Percentiles rank a stretch among this genome's conserved stretches.
phyloP scores from a whole-genome alignment of 2,113 vertebrate species.

The Paratilapia polleni region DNA sequence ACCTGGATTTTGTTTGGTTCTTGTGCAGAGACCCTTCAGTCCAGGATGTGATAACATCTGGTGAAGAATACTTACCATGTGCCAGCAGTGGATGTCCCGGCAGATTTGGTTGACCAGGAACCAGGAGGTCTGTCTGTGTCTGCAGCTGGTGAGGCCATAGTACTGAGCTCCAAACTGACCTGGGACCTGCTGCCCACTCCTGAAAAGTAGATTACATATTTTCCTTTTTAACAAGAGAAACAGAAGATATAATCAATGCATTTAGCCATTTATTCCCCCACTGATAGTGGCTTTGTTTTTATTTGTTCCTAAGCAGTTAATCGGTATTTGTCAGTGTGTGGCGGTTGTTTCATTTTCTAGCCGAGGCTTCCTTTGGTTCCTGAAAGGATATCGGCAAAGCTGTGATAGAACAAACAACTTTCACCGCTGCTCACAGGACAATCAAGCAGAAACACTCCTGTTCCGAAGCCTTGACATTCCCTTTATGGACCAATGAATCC shows the following conservation, averaged over 20 bases:
- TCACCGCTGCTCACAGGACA: neutral
- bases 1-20: neutral
- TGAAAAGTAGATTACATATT: constrained; percentile 38
- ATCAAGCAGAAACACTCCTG: neutral
- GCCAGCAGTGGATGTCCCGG: constrained; percentile 37
- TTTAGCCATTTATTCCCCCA: neutral
- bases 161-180: constrained; percentile 71
- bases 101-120: constrained; percentile 57
- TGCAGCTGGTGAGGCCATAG: constrained; percentile 30
- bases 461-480: neutral
- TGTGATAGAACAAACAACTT: too few relatives aligned
- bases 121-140: constrained; percentile 43
- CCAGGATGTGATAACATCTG: neutral
- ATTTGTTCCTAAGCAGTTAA: too few relatives aligned
- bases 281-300: neutral
- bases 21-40: neutral
- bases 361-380: neutral
- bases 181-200: constrained; percentile 67
- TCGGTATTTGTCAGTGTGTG: too few relatives aligned
- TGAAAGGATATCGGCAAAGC: neutral
- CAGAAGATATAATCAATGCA: neutral
- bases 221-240: neutral
- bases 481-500: neutral
- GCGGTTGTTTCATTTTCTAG: neutral
- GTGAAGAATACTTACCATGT: constrained; percentile 42